Evolutionary conservation across 2,888 invertebrate genomes (phyloP).

Genomic region (Mythimna pallens): DNA sequence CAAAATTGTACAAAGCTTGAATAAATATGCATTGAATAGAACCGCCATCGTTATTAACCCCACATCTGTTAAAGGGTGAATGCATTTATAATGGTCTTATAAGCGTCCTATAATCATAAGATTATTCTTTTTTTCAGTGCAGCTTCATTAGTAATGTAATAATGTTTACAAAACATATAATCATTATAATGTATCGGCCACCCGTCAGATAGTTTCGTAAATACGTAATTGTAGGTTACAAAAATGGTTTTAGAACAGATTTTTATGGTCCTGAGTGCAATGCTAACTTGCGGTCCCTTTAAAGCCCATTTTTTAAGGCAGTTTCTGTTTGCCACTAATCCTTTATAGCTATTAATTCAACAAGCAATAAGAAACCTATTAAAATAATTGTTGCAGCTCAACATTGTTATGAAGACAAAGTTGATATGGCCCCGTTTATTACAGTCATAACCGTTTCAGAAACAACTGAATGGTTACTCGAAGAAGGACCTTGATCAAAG

Average conservation of each 20-base stretch:
- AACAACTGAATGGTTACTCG: neutral
- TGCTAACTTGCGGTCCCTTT: slow-evolving; percentile 18
- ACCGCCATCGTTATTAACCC: slow-evolving; percentile 74
- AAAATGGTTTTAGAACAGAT: slow-evolving; percentile 54
- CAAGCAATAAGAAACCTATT: neutral
- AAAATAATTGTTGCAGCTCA: neutral
- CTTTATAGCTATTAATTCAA: neutral
- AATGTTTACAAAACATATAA: slow-evolving; percentile 80
- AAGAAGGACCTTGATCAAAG: neutral
- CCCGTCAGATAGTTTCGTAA: slow-evolving; percentile 78
- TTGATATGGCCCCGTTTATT: neutral
- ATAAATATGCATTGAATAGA: slow-evolving; percentile 74
- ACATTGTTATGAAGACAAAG: neutral
- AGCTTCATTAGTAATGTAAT: slow-evolving; percentile 84
- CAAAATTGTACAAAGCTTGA: slow-evolving; percentile 74
- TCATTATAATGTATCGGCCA: slow-evolving; percentile 78
- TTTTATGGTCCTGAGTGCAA: slow-evolving; percentile 32
- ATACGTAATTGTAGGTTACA: slow-evolving; percentile 83
- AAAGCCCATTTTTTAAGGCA: neutral
- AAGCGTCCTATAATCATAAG: slow-evolving; percentile 86
- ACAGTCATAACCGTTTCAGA: neutral
- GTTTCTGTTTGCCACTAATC: slow-evolving; percentile 2
- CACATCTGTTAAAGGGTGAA: slow-evolving; percentile 85
- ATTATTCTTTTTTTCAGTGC: slow-evolving; percentile 89
- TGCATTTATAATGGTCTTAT: slow-evolving; percentile 88